Evolutionary conservation across 92 coral and sea anemone genomes (phyloP).

Genomic region (Porites divaricata): DNA sequence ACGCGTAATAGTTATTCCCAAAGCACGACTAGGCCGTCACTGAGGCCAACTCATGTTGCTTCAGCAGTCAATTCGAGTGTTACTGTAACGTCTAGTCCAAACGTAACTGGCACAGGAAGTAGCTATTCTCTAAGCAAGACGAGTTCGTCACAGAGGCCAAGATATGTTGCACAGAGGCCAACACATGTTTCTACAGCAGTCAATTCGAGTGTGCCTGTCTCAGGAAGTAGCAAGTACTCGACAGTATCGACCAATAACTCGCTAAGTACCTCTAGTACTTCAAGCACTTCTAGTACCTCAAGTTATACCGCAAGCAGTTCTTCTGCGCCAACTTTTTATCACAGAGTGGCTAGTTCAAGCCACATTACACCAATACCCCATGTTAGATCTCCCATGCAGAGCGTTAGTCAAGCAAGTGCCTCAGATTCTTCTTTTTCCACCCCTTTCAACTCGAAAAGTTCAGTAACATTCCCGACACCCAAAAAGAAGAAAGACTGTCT

Average conservation of each 20-base stretch:
- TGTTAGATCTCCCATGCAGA: not conserved
- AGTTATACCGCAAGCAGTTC: not conserved
- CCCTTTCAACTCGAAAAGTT: not conserved
- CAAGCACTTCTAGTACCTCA: too few species aligned
- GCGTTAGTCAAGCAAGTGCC: not conserved
- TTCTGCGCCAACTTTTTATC: not conserved
- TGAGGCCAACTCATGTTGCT: not conserved
- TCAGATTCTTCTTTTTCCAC: not conserved
- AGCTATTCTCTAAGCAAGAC: not conserved
- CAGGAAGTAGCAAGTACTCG: not conserved
- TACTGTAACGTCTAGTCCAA: not conserved
- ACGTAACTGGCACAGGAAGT: not conserved
- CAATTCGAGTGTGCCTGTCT: not conserved
- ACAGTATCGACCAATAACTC: not conserved
- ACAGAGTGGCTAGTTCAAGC: not conserved
- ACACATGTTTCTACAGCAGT: not conserved
- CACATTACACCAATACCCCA: not conserved
- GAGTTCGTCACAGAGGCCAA: not conserved
- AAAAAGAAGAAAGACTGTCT: not conserved
- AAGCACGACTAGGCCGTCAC: not conserved
- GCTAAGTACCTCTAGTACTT: not conserved
- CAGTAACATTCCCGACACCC: not conserved
- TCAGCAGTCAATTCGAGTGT: not conserved
- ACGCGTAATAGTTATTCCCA: not conserved
- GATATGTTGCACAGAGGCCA: not conserved